Base-by-base conservation (phyloP, 2,888 invertebrate species). In the Byasa hedistus region DNA sequence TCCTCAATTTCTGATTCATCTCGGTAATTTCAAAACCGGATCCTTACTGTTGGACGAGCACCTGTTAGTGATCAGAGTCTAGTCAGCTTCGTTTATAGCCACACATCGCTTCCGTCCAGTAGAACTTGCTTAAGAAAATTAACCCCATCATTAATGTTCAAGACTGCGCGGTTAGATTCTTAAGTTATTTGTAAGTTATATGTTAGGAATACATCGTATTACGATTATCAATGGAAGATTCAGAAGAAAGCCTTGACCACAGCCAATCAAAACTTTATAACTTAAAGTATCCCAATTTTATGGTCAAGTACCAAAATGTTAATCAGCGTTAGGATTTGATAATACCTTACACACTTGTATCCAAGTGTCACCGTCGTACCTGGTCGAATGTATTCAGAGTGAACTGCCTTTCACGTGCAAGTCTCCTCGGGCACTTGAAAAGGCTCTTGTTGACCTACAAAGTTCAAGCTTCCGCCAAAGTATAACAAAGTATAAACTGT, bases 231-330 rank as follows among this genome's bases (percentile, higher is more conserved):
- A n/a, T n/a, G n/a, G n/a, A n/a, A n/a, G n/a, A n/a, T 32, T 7
- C 4, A 32, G 32, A 32, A 10, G 15, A 12, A 3, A 39, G 15
- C 39, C 39, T 39, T 39, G 10, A 39, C 3, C 15, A 39, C 15
- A 39, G 12, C 39, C 12, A 39, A 39, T 15, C 12, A 32, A 32
- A 10, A 32, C 4, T 7, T 7, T 8, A 7, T 32, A 10, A 39
- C 69, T 68, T 68, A 69, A 70, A 69, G 68, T 68, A 71, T 69
- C 69, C 67, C 68, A 69, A 65, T 61, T 59, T 58, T 57, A 62
- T 60, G 64, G 51, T 27, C n/a, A 27, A 27, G 19, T n/a, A 24
- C n/a, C 24, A 51, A 60, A 36, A 27, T 21, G 51, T n/a, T 27
- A 51, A 22, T 39, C 69, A 57, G 56, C 7, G 12, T 36, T 56